Evolutionary conservation across 2,797 vertebrate genomes (phyloP).

Genomic region (Aphelocoma californica): DNA sequence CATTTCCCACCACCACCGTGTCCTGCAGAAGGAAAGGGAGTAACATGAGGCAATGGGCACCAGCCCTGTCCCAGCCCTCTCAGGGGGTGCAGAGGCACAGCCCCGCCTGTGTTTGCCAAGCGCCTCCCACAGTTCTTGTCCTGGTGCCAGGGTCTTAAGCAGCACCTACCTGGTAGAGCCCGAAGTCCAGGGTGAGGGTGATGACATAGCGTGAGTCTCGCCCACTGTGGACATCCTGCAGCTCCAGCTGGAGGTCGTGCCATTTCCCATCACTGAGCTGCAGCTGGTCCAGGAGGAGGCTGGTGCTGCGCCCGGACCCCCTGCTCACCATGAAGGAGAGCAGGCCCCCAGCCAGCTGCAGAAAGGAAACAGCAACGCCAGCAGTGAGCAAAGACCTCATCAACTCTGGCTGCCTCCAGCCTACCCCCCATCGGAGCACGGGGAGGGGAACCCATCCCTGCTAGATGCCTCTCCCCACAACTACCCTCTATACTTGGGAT

Average conservation of each 20-base stretch:
- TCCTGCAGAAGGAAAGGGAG: constrained; percentile 76
- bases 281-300: constrained; percentile 89
- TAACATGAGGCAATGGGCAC: neutral
- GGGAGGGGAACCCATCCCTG: neutral
- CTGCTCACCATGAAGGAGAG: constrained; percentile 89
- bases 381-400: neutral
- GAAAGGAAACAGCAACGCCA: neutral
- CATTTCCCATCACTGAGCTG: constrained; percentile 91
- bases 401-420: neutral
- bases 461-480: neutral
- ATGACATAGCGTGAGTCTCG: constrained; percentile 86
- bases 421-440: accelerated
- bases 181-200: constrained; percentile 90
- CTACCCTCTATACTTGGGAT: neutral
- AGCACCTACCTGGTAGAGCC: constrained; percentile 87
- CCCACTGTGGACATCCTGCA: constrained; percentile 87
- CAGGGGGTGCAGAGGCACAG: neutral
- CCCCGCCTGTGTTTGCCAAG: accelerated
- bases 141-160: neutral
- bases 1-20: constrained; percentile 90
- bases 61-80: neutral
- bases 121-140: neutral
- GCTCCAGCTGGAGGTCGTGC: constrained; percentile 94
- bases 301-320: constrained; percentile 80
- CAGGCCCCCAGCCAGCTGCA: constrained; percentile 86